These are phyloP conservation scores for Melanophora roralis DNA, from an alignment of 2,888 invertebrate species.

Conservation along the genomic window DNA sequence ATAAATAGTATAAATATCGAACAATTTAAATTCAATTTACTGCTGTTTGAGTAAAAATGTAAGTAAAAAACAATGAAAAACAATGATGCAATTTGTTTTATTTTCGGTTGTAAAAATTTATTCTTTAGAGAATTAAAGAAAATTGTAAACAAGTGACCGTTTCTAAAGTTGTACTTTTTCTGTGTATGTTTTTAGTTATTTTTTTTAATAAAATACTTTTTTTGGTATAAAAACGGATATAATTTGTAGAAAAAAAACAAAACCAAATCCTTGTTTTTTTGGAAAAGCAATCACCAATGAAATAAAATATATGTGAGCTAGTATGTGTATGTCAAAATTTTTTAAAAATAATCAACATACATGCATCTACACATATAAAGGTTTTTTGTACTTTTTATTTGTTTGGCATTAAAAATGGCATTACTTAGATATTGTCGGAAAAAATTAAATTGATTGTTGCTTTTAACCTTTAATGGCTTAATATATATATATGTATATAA, in stretches of 20 bases:
- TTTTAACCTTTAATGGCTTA: neutral
- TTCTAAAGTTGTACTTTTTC: slow-evolving; percentile 18
- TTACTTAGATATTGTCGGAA: neutral
- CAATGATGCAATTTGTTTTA: slow-evolving; percentile 46
- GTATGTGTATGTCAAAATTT: neutral
- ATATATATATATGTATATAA: neutral
- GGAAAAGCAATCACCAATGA: slow-evolving; percentile 26
- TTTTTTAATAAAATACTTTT: neutral
- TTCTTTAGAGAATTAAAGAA: slow-evolving; percentile 44
- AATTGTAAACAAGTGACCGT: slow-evolving; percentile 38
- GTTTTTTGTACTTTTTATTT: slow-evolving; percentile 6
- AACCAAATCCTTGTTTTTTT: neutral
- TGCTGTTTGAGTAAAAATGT: slow-evolving; percentile 36
- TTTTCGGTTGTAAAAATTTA: slow-evolving; percentile 36
- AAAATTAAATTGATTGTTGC: neutral
- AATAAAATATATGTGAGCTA: no score
- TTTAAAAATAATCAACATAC: neutral
- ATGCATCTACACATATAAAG: neutral
- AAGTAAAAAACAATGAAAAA: neutral
- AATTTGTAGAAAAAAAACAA: slow-evolving; percentile 2
- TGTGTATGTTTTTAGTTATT: neutral
- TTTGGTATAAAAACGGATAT: neutral
- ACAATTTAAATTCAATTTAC: slow-evolving; percentile 56
- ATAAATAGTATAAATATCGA: slow-evolving; percentile 43
- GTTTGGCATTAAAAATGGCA: neutral